These are phyloP conservation scores for Leptinotarsa undecemlineata DNA, from an alignment of 1,140 invertebrate species.

Conservation along the genomic window DNA sequence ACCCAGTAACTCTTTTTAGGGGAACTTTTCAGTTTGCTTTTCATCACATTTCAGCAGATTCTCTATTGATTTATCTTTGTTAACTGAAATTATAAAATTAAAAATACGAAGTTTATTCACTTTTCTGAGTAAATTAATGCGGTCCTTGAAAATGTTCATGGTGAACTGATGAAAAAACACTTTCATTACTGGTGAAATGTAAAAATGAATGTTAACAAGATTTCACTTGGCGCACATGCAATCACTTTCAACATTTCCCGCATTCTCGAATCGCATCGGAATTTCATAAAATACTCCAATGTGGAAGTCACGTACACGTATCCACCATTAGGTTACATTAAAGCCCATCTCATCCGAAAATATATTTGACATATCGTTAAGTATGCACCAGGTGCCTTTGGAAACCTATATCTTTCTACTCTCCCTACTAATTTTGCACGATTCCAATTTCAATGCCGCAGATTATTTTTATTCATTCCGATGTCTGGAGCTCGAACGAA, in stretches of 20 bases:
- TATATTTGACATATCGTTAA: conserved; percentile 21
- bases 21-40: too few relatives aligned
- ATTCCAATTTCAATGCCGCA: conserved; percentile 22
- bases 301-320: background rate
- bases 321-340: conserved; percentile 1
- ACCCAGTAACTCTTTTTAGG: too few relatives aligned
- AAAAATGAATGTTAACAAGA: too few relatives aligned
- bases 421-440: conserved; percentile 14
- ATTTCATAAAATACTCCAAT: background rate
- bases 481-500: background rate
- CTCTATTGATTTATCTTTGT: too few relatives aligned
- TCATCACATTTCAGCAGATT: too few relatives aligned
- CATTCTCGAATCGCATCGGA: background rate
- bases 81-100: too few relatives aligned
- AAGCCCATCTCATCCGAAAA: conserved; percentile 4
- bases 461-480: conserved; percentile 21
- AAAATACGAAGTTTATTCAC: too few relatives aligned
- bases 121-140: too few relatives aligned
- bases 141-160: too few relatives aligned
- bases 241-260: background rate
- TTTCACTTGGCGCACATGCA: background rate
- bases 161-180: too few relatives aligned
- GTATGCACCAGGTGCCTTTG: conserved; percentile 19
- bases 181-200: too few relatives aligned
- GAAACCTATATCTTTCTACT: conserved; percentile 2